A percentile compares a stretch with the other conserved stretches of the same genome.
Conservation (phyloP, 2,113 vertebrate genomes). For the Cyanoramphus novaezelandiae region DNA sequence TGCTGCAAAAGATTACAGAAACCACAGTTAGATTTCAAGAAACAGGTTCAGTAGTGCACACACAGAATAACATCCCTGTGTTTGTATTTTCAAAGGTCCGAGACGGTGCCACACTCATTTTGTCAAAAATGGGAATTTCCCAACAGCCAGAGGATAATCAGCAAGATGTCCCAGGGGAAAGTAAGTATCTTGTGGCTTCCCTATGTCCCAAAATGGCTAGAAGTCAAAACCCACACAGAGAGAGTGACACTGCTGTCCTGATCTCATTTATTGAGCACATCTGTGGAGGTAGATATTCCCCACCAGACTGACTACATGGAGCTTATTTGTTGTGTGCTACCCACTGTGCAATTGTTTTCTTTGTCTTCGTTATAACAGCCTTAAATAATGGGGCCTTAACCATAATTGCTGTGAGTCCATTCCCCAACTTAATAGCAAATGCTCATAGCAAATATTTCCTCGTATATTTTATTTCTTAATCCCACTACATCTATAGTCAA, state of each 20-base stretch:
- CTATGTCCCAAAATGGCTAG: not conserved
- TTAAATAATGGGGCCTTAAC: not conserved
- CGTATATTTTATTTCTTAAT: not conserved
- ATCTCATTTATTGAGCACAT: not conserved
- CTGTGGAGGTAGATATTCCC: not conserved
- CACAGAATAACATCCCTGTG: not conserved
- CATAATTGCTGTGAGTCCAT: not conserved
- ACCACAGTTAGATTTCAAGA: not conserved
- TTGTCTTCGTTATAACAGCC: not conserved
- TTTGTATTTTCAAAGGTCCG: slow-evolving; percentile 83
- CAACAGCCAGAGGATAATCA: slow-evolving; percentile 94
- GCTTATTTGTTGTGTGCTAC: not conserved
- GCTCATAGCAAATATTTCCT: not conserved
- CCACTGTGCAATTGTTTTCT: not conserved
- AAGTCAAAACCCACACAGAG: not conserved
- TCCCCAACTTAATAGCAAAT: not conserved
- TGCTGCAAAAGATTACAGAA: not conserved
- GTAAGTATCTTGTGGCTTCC: slow-evolving; percentile 74
- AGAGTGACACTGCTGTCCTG: not conserved
- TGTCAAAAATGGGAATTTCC: slow-evolving; percentile 87
- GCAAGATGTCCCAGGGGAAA: slow-evolving; percentile 93
- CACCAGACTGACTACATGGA: not conserved
- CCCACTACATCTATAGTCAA: not conserved
- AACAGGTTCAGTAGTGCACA: not conserved
- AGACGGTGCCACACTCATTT: slow-evolving; percentile 90